Evolutionary conservation across 2,888 invertebrate species (phyloP).

Genomic region (Brenthis ino): DNA sequence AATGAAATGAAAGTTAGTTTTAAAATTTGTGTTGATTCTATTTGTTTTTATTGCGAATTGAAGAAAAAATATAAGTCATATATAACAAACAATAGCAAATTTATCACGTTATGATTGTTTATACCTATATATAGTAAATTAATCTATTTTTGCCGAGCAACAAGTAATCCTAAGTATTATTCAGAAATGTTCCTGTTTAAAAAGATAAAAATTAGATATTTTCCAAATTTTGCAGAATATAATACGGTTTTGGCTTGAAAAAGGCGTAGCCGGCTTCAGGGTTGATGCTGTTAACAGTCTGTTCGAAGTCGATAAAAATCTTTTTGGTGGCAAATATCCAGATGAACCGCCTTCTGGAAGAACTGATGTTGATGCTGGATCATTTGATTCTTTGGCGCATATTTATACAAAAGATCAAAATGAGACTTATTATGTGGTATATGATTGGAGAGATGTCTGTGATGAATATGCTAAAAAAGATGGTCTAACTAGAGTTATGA

Average conservation of each 20-base stretch:
- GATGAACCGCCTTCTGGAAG: conserved; percentile 82
- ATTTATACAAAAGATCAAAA: conserved; percentile 84
- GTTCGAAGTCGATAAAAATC: conserved; percentile 80
- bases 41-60: background rate
- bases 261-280: conserved; percentile 93
- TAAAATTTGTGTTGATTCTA: background rate
- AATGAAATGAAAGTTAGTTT: conserved; percentile 78
- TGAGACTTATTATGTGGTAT: conserved; percentile 84
- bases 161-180: too few species aligned
- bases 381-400: conserved; percentile 83
- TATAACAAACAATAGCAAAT: too few species aligned
- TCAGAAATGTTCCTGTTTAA: too few species aligned
- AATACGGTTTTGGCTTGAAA: conserved; percentile 90
- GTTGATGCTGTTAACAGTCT: conserved; percentile 88
- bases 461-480: conserved; percentile 80
- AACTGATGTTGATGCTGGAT: conserved; percentile 65
- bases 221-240: conserved; percentile 71
- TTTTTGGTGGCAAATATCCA: conserved; percentile 67
- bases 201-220: too few species aligned
- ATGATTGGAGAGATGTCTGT: conserved; percentile 84
- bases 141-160: too few species aligned
- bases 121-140: too few species aligned
- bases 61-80: too few species aligned
- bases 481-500: conserved; percentile 84
- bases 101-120: too few species aligned